These are phyloP conservation scores for Ammospiza nelsoni DNA, from an alignment of 2,113 vertebrate genomes.

Conservation along the genomic window DNA sequence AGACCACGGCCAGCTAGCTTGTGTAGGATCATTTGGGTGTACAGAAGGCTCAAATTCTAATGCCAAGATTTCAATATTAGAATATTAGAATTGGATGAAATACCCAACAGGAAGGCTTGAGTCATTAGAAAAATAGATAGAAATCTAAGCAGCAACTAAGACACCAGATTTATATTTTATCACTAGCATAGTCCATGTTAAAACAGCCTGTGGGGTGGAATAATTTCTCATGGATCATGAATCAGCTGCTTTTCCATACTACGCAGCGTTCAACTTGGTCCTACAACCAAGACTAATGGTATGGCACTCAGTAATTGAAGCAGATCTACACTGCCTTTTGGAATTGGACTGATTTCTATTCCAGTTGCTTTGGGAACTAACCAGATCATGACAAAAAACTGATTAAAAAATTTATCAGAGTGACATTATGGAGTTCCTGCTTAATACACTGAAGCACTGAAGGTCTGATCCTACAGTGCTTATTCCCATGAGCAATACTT, in stretches of 20 bases:
- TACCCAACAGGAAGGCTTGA: constrained; percentile 48
- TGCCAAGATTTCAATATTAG: constrained; percentile 12
- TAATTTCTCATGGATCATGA: constrained; percentile 55
- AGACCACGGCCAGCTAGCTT: no score
- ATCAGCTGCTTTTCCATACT: constrained; percentile 39
- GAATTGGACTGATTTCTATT: constrained; percentile 42
- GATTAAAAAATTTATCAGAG: neutral
- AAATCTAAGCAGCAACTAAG: constrained; percentile 42
- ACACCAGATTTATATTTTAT: constrained; percentile 59
- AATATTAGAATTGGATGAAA: constrained; percentile 56
- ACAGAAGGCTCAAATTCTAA: constrained; percentile 11
- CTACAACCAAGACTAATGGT: constrained; percentile 43
- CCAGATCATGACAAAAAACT: constrained; percentile 50
- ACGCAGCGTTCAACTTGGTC: neutral
- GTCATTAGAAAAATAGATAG: constrained; percentile 57
- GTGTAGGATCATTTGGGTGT: no score
- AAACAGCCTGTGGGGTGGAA: constrained; percentile 50
- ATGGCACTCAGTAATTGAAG: neutral
- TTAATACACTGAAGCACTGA: neutral
- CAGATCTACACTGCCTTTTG: constrained; percentile 39
- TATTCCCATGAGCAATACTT: neutral
- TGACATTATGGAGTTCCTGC: constrained; percentile 18
- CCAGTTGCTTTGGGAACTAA: constrained; percentile 45
- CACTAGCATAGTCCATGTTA: constrained; percentile 22
- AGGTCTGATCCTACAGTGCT: neutral